Conservation (phyloP, 2,797 vertebrate species). For the Oreochromis mossambicus region DNA sequence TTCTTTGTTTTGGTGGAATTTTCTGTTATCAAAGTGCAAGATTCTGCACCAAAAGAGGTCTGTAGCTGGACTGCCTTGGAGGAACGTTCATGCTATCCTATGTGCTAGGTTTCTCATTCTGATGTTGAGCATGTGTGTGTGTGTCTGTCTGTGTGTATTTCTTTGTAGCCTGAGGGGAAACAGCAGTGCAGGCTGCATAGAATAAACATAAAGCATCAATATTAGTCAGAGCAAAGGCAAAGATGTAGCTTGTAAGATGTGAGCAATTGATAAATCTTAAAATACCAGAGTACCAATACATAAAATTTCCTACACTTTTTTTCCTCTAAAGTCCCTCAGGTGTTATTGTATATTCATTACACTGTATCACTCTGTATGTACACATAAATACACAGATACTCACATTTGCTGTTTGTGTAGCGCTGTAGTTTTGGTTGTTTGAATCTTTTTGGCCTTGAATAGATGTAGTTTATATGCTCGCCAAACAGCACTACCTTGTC, state of each 20-base stretch:
- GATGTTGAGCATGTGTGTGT: background rate
- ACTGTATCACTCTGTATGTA: background rate
- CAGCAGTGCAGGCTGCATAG: slow-evolving; percentile 10
- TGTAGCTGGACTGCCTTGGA: background rate
- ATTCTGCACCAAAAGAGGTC: background rate
- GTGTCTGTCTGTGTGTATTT: slow-evolving; percentile 4
- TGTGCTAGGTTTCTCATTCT: slow-evolving; percentile 12
- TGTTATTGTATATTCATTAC: background rate
- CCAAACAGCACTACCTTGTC: slow-evolving; percentile 14
- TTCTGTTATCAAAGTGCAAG: background rate
- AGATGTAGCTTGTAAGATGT: background rate
- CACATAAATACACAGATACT: background rate
- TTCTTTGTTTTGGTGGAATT: background rate
- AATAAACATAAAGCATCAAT: slow-evolving; percentile 43
- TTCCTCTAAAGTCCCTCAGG: background rate
- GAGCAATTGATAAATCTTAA: background rate
- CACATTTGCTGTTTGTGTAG: background rate
- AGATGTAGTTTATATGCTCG: background rate
- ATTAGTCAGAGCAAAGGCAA: slow-evolving; percentile 26
- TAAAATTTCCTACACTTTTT: background rate
- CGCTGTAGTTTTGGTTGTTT: background rate
- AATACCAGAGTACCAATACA: background rate
- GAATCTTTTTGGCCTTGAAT: background rate
- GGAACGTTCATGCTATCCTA: background rate
- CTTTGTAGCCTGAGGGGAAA: slow-evolving; percentile 30